Conservation (phyloP, 2,113 vertebrate genomes). For the Polyodon spathula region DNA sequence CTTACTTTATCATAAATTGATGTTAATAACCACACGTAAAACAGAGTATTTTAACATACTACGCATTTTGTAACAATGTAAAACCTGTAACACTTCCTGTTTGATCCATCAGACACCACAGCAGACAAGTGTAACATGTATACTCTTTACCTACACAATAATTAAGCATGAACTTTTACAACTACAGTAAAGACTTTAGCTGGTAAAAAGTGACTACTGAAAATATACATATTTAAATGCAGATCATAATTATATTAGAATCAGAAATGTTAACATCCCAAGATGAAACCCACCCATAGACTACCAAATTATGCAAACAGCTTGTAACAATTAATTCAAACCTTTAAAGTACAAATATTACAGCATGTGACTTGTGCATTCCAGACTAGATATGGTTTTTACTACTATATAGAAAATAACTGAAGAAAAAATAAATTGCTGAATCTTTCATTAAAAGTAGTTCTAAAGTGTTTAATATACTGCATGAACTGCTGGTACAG, state of each 20-base stretch:
- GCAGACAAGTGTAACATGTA: conserved; percentile 62
- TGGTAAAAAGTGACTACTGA: conserved; percentile 46
- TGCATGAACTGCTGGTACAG: conserved; percentile 78
- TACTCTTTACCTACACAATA: conserved; percentile 59
- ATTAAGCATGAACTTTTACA: conserved; percentile 61
- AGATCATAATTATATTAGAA: conserved; percentile 25
- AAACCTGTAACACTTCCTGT: conserved; percentile 49
- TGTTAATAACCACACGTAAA: no score
- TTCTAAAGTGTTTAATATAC: conserved; percentile 83
- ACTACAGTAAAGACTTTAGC: conserved; percentile 57
- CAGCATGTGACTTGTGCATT: conserved; percentile 35
- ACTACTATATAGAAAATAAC: conserved; percentile 56
- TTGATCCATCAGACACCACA: conserved; percentile 64
- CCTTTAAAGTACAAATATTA: conserved; percentile 17
- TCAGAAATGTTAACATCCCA: conserved; percentile 19
- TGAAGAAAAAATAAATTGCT: conserved; percentile 48
- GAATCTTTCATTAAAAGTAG: conserved; percentile 76
- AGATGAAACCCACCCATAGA: conserved; percentile 9
- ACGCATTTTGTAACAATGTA: conserved; percentile 56
- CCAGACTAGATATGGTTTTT: conserved; percentile 57
- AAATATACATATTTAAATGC: conserved; percentile 20
- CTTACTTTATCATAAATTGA: no score
- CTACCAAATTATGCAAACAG: neutral
- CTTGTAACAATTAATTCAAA: conserved; percentile 3
- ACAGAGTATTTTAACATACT: no score